phyloP scores from a whole-genome alignment of 37 sponge, comb jelly and placozoan genomes.

The Hormiphora californensis region DNA sequence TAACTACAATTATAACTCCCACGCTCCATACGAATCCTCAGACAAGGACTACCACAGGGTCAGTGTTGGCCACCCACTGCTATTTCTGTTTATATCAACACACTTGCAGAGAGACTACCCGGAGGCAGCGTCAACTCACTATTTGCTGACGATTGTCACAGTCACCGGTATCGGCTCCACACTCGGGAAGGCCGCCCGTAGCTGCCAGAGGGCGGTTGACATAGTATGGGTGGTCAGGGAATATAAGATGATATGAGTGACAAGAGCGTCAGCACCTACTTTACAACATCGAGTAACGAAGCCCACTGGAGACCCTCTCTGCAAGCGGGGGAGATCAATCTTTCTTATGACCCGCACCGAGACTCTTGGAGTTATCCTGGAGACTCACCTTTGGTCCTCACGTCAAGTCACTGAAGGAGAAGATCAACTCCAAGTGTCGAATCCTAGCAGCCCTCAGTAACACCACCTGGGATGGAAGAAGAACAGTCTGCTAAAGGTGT shows the following conservation, averaged over 20 bases:
- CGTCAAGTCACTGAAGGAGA: not conserved
- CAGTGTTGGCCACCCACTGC: not conserved
- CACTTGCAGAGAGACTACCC: too few relatives aligned
- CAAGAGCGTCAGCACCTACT: not conserved
- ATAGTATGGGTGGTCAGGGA: not conserved
- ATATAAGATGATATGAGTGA: not conserved
- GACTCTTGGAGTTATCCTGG: not conserved
- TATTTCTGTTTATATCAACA: not conserved
- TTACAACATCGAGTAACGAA: not conserved
- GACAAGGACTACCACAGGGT: constrained; percentile 1
- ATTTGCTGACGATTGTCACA: not conserved
- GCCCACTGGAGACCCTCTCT: not conserved
- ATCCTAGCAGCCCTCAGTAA: not conserved
- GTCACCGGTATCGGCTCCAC: not conserved
- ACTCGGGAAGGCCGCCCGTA: not conserved
- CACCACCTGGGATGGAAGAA: too few relatives aligned
- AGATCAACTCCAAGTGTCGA: not conserved
- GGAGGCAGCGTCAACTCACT: too few relatives aligned
- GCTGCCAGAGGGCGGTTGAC: not conserved
- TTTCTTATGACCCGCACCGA: not conserved
- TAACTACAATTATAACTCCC: not conserved
- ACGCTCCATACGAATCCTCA: not conserved
- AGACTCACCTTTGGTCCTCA: not conserved
- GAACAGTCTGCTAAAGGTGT: not conserved
- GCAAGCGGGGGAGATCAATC: not conserved